These are phyloP conservation scores for Pachyseris speciosa DNA, from an alignment of 64 coral and sea anemone genomes.

Conservation along the genomic window DNA sequence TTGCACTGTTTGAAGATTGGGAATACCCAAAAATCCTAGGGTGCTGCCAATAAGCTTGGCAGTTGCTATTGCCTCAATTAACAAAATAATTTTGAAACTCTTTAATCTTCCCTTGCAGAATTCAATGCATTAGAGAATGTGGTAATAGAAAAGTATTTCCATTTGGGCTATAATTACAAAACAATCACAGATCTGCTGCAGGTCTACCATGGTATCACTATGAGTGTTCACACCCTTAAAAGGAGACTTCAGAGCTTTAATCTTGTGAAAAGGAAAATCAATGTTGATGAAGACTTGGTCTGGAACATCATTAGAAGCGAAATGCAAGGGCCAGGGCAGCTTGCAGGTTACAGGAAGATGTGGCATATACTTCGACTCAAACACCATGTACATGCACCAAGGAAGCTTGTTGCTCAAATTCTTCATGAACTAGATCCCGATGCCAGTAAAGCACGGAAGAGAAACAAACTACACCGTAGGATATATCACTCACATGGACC, in stretches of 20 bases:
- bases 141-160: constrained; percentile 60
- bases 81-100: too few species aligned
- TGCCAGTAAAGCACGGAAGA: constrained; percentile 27
- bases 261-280: constrained; percentile 30
- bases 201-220: constrained; percentile 59
- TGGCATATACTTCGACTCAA: constrained; percentile 41
- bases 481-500: constrained; percentile 3
- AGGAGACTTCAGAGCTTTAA: constrained; percentile 41
- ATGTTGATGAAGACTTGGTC: constrained; percentile 34
- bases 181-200: constrained; percentile 32
- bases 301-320: background rate
- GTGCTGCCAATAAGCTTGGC: too few species aligned
- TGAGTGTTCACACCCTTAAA: constrained; percentile 70
- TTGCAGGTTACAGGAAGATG: constrained; percentile 48
- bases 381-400: constrained; percentile 61
- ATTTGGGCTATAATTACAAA: constrained; percentile 61
- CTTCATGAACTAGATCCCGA: constrained; percentile 52
- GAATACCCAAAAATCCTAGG: too few species aligned
- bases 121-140: too few species aligned
- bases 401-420: constrained; percentile 59
- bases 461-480: constrained; percentile 22
- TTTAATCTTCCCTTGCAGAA: too few species aligned
- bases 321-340: constrained; percentile 25
- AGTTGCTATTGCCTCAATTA: too few species aligned
- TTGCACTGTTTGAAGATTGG: too few species aligned